Evolutionary conservation across 2,113 vertebrate genomes (phyloP), one percentile per base, ranked within the genome.

Genomic region (Elephantulus edwardii): DNA sequence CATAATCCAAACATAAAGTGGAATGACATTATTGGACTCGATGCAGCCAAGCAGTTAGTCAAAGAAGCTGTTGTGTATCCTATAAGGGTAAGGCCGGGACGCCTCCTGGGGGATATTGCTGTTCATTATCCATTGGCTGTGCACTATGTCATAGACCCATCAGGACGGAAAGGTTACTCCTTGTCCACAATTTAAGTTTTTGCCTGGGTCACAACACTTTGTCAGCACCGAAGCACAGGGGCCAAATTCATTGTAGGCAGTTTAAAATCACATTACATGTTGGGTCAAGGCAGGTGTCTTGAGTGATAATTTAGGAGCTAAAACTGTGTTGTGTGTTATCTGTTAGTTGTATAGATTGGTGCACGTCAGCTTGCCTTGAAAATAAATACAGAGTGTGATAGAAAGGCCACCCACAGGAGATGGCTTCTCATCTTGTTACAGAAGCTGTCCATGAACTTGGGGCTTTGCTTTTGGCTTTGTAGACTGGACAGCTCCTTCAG

Each of bases 1-100:
- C 98, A 99, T 96, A 99, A 98, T 97, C 98, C 98, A 17, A 99
- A 99, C 0, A 98, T 99, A 95, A 98, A 98, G 88, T 99, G 99
- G 99, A 97, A 98, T 95, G 98, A 99, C 97, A 99, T 99, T 97
- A 99, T 99, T 91, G 99, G 99, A 77, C 97, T 99, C 90, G 98
- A 99, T 93, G 97, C 98, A 68, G 99, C 99, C 94, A 99, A 99
- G 98, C 98, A 98, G 97, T 98, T 99, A 95, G 98, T 99, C 96
- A 99, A 99, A 97, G 99, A 99, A 98, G 99, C 99, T 46, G 98
- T 99, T 96, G 98, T 99, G 95, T 99, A 99, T 96, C 99, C 99
- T 83, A 99, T 98, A 97, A 98, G 98, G 98, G 99, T 99, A 96
- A 98, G 97, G 44, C 0, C 0, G 54, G 71, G 62, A 72, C 81